Conservation (phyloP, 2,888 invertebrate species). For the Hydrotaea cyrtoneurina region DNA sequence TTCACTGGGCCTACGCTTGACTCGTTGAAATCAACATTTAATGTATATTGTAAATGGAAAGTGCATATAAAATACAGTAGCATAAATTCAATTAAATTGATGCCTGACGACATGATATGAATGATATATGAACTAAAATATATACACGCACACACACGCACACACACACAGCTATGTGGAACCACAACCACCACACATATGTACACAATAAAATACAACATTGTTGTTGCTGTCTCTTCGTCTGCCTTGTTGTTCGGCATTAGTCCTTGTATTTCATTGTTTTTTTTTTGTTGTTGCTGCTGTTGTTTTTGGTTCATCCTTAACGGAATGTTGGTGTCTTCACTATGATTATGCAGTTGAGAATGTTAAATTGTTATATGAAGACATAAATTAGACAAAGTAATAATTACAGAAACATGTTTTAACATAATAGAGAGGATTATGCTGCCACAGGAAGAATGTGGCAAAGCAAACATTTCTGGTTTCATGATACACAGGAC, state of each 20-base stretch:
- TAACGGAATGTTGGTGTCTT: background rate
- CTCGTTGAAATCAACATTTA: background rate
- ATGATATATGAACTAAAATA: conserved; percentile 1
- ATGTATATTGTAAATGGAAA: background rate
- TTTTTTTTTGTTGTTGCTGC: too few species aligned
- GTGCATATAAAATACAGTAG: background rate
- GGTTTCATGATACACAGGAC: too few species aligned
- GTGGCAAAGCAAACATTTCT: background rate
- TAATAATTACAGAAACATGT: conserved; percentile 14
- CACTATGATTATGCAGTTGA: conserved; percentile 32
- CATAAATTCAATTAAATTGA: conserved; percentile 21
- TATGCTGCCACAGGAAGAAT: background rate
- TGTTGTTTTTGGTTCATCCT: background rate
- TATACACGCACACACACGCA: background rate
- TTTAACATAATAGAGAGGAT: conserved; percentile 1
- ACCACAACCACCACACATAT: background rate
- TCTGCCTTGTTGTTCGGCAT: background rate
- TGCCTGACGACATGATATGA: conserved; percentile 7
- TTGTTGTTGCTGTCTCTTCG: background rate
- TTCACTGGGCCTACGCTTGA: too few species aligned
- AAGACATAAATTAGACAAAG: conserved; percentile 23
- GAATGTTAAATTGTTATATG: conserved; percentile 24
- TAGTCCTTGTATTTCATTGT: background rate
- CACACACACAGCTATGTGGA: background rate
- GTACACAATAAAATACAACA: conserved; percentile 1